Conservation (phyloP, 2,113 vertebrate genomes). For the Sterrhoptilus dennistouni region DNA sequence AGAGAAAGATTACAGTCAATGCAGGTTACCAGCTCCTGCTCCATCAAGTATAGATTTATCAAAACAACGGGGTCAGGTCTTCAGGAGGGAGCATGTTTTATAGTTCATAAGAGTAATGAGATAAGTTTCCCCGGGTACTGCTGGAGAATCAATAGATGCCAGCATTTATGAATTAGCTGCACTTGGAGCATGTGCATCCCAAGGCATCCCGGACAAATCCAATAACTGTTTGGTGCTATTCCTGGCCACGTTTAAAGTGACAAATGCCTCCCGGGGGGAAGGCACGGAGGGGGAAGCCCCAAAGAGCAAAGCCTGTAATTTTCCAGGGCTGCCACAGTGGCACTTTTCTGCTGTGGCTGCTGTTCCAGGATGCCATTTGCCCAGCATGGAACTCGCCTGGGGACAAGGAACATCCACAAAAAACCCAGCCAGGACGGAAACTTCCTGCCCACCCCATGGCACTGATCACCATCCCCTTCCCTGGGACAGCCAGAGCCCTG, state of each 20-base stretch:
- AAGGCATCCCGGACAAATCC: conserved; percentile 17
- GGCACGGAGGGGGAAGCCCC: neutral
- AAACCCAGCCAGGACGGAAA: neutral
- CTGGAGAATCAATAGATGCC: conserved; percentile 26
- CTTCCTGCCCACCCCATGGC: rapidly evolving
- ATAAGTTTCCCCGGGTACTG: conserved; percentile 10
- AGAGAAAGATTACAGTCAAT: conserved; percentile 74
- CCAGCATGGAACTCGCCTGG: rapidly evolving
- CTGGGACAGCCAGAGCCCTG: rapidly evolving
- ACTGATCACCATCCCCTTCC: rapidly evolving
- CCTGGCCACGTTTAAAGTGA: neutral
- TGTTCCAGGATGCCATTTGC: neutral
- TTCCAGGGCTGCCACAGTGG: neutral
- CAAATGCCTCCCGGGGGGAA: neutral
- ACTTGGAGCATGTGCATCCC: neutral
- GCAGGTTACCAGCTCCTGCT: conserved; percentile 70
- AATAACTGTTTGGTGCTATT: neutral
- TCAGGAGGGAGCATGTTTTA: conserved; percentile 26
- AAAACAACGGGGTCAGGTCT: conserved; percentile 68
- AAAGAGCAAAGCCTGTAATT: neutral
- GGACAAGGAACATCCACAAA: neutral
- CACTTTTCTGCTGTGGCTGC: neutral
- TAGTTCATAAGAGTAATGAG: conserved; percentile 75
- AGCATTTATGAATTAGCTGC: conserved; percentile 32
- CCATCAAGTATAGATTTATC: conserved; percentile 74